These are phyloP conservation scores for Maconellicoccus hirsutus DNA, from an alignment of 1,140 invertebrate species.

Conservation along the genomic window DNA sequence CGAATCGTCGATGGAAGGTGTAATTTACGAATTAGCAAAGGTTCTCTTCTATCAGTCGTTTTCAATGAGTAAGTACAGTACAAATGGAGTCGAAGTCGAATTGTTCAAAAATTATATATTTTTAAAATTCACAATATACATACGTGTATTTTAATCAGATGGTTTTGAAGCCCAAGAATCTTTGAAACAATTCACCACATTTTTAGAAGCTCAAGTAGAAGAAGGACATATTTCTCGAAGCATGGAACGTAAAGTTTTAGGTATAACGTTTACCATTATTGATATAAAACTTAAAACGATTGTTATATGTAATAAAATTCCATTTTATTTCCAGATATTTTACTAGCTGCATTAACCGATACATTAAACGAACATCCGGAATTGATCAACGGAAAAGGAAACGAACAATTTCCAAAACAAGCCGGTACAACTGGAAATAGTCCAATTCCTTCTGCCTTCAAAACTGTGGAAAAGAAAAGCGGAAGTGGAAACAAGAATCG, in stretches of 20 bases:
- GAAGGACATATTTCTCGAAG: conserved; percentile 51
- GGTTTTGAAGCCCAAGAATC: conserved; percentile 51
- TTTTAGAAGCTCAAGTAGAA: conserved; percentile 53
- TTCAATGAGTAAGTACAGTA: conserved; percentile 39
- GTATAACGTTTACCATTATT: conserved; percentile 35
- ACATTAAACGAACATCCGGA: conserved; percentile 54
- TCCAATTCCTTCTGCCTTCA: neutral
- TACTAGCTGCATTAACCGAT: conserved; percentile 54
- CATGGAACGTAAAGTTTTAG: conserved; percentile 60
- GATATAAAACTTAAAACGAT: too few species aligned
- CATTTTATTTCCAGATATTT: conserved; percentile 38
- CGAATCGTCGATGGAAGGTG: conserved; percentile 58
- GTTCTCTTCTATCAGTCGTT: conserved; percentile 59
- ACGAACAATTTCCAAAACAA: conserved; percentile 24
- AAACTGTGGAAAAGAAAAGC: neutral
- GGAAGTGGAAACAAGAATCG: neutral
- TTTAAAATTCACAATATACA: neutral
- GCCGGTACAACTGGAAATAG: neutral
- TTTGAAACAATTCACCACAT: conserved; percentile 52
- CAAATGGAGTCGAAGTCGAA: neutral
- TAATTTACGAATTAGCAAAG: conserved; percentile 61
- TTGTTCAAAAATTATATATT: neutral
- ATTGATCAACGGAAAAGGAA: conserved; percentile 40
- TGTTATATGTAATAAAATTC: too few species aligned
- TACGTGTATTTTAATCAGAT: conserved; percentile 26